These are phyloP conservation scores for Aegithalos caudatus DNA, from an alignment of 2,113 vertebrate species.

Conservation along the genomic window DNA sequence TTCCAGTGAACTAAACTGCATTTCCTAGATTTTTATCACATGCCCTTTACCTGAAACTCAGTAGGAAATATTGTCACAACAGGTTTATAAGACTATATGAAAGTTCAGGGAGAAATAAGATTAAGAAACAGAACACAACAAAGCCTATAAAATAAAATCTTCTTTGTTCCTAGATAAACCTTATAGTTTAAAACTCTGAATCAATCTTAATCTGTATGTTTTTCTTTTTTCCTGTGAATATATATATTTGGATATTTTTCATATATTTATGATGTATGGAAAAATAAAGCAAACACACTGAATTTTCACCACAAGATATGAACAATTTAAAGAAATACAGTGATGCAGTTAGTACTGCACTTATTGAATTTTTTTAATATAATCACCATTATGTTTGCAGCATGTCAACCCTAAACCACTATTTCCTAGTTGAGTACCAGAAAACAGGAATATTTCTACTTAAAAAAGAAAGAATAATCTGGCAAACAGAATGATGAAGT, in stretches of 20 bases:
- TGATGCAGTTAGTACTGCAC: not conserved
- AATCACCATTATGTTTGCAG: not conserved
- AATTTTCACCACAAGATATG: not conserved
- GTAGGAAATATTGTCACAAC: not conserved
- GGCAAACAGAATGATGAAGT: not conserved
- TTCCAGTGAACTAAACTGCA: not conserved
- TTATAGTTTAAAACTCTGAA: not conserved
- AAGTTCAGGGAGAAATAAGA: not conserved
- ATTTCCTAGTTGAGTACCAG: not conserved
- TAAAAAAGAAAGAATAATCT: not conserved
- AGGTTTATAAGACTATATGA: not conserved
- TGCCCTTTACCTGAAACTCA: not conserved
- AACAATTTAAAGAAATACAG: not conserved
- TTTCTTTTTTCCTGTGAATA: not conserved
- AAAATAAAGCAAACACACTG: not conserved
- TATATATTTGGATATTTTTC: not conserved
- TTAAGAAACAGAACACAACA: not conserved
- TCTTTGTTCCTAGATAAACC: not conserved
- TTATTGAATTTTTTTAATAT: not conserved
- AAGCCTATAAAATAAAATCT: not conserved
- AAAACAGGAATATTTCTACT: not conserved
- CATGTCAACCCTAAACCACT: not conserved
- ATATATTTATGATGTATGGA: not conserved
- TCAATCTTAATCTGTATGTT: not conserved
- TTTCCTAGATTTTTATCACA: not conserved